Conservation (phyloP, 2,888 invertebrate genomes). For the Euphydryas editha region DNA sequence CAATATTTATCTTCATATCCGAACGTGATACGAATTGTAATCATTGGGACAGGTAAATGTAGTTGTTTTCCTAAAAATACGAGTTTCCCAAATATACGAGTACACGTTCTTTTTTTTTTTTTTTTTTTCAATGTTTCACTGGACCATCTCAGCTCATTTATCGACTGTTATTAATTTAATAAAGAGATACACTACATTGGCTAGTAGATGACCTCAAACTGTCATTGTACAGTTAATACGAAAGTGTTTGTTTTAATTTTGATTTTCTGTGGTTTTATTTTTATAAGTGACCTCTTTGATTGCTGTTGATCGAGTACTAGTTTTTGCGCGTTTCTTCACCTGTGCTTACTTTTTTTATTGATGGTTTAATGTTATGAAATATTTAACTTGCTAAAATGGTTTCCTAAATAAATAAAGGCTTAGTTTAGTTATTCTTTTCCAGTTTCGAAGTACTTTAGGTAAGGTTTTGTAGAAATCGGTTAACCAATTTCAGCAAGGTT, state of each 20-base stretch:
- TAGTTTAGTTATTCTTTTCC: too few species aligned
- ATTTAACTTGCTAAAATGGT: too few species aligned
- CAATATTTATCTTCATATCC: not conserved
- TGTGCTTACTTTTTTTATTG: not conserved
- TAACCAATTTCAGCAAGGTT: too few species aligned
- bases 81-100: not conserved
- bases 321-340: not conserved
- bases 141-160: not conserved
- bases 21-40: too few species aligned
- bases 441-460: too few species aligned
- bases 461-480: too few species aligned
- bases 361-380: too few species aligned
- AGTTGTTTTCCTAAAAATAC: not conserved
- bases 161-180: not conserved
- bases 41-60: too few species aligned
- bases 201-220: constrained; percentile 3
- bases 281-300: not conserved
- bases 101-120: too few species aligned
- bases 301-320: not conserved
- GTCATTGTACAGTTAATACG: not conserved
- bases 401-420: too few species aligned
- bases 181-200: not conserved
- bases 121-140: not conserved
- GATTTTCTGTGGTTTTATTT: not conserved
- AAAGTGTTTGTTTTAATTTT: not conserved